Evolutionary conservation across 2,797 vertebrate genomes (phyloP).

Genomic region (Menidia menidia): DNA sequence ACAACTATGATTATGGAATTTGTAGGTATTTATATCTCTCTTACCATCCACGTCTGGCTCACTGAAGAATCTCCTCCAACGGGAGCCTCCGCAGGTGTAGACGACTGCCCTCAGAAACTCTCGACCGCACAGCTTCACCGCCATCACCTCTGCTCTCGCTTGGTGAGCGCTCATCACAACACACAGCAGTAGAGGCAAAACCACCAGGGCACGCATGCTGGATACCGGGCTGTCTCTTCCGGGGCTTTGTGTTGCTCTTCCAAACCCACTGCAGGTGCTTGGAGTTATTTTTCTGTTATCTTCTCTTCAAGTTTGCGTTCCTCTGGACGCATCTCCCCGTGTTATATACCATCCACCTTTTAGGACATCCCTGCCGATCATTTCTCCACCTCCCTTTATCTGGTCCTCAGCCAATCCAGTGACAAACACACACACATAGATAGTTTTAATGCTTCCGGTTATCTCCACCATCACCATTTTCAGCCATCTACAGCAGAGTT

Average conservation of each 20-base stretch:
- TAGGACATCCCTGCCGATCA: conserved; percentile 17
- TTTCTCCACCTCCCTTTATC: conserved; percentile 40
- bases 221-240: conserved; percentile 4
- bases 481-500: conserved; percentile 39
- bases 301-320: conserved; percentile 26
- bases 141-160: conserved; percentile 70
- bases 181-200: conserved; percentile 76
- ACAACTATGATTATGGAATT: not conserved
- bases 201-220: conserved; percentile 69
- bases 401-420: conserved; percentile 47
- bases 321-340: conserved; percentile 13
- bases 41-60: conserved; percentile 77
- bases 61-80: conserved; percentile 81
- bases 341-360: conserved; percentile 70
- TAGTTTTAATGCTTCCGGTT: conserved; percentile 64
- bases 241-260: conserved; percentile 4
- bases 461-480: conserved; percentile 59
- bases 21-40: conserved; percentile 10
- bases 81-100: conserved; percentile 87
- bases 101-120: conserved; percentile 85
- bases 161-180: conserved; percentile 52
- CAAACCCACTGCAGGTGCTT: conserved; percentile 11
- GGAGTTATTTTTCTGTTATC: conserved; percentile 1
- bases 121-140: conserved; percentile 83
- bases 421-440: conserved; percentile 26